phyloP scores from a whole-genome alignment of 2,797 vertebrate species.

The Halcyon chelicuti region DNA sequence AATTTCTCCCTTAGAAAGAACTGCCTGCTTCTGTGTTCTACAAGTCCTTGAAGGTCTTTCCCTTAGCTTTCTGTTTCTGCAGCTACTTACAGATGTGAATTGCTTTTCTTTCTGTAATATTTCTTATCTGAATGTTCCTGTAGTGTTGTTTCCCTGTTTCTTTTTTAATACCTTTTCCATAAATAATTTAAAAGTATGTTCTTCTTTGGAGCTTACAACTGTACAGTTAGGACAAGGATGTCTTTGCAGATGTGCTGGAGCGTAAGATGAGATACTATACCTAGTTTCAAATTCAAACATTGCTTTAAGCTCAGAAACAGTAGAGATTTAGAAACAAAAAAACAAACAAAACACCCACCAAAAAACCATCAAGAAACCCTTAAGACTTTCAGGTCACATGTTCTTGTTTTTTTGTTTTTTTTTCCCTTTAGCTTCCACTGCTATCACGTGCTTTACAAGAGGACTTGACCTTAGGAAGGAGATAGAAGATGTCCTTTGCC shows the following conservation, averaged over 20 bases:
- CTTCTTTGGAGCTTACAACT: not conserved
- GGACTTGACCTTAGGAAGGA: conserved; percentile 86
- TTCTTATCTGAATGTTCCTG: not conserved
- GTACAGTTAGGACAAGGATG: not conserved
- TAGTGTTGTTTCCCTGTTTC: not conserved
- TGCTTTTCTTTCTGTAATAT: not conserved
- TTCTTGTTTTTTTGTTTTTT: not conserved
- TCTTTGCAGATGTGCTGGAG: not conserved
- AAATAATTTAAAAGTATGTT: not conserved
- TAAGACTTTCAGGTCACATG: not conserved
- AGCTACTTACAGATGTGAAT: not conserved
- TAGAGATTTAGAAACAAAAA: not conserved
- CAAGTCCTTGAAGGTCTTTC: not conserved
- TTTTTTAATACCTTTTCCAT: not conserved
- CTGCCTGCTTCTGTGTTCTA: not conserved
- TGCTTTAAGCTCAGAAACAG: not conserved
- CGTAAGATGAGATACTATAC: not conserved
- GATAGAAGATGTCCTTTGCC: conserved; percentile 84
- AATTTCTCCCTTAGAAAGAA: not conserved
- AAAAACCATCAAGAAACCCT: not conserved
- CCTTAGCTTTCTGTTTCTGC: not conserved
- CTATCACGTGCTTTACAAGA: conserved; percentile 87
- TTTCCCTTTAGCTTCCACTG: conserved; percentile 66
- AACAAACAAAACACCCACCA: not conserved
- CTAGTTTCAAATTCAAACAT: not conserved